Conservation (phyloP, 2,888 invertebrate genomes). For the Hesperia comma region DNA sequence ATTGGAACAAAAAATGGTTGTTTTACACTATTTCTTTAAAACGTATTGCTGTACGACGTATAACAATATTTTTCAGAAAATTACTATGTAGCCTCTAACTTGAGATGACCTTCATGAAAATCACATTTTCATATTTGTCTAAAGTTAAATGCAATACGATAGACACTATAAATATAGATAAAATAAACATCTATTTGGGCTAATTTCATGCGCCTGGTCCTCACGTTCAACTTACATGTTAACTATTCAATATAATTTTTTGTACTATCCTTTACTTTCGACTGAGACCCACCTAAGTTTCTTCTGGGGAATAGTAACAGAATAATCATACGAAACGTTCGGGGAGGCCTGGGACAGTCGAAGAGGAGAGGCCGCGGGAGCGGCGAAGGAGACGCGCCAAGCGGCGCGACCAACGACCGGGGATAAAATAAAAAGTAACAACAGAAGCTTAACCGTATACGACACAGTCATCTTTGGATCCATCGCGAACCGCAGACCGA, state of each 20-base stretch:
- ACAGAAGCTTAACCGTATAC: constrained; percentile 70
- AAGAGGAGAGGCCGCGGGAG: constrained; percentile 21
- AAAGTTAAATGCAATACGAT: constrained; percentile 73
- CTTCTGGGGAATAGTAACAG: constrained; percentile 33
- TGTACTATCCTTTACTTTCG: constrained; percentile 76
- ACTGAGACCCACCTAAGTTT: constrained; percentile 46
- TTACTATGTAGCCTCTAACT: constrained; percentile 60
- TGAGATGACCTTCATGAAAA: constrained; percentile 58
- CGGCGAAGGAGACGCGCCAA: neutral
- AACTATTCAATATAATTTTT: constrained; percentile 72
- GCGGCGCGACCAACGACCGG: constrained; percentile 14
- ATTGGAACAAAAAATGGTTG: neutral
- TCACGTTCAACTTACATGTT: constrained; percentile 74
- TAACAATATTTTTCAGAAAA: constrained; percentile 46
- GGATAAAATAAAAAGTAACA: constrained; percentile 58
- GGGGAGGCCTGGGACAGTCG: constrained; percentile 29
- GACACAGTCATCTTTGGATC: constrained; percentile 76
- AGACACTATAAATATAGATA: constrained; percentile 72
- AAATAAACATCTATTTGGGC: constrained; percentile 77
- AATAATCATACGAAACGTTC: constrained; percentile 40
- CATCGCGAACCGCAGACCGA: constrained; percentile 48
- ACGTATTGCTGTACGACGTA: constrained; percentile 13
- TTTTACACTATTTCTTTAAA: constrained; percentile 28
- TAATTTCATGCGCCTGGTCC: constrained; percentile 76
- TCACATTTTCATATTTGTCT: constrained; percentile 69